Conservation (phyloP, 2,797 vertebrate genomes). For the Acipenser transmontanus region DNA sequence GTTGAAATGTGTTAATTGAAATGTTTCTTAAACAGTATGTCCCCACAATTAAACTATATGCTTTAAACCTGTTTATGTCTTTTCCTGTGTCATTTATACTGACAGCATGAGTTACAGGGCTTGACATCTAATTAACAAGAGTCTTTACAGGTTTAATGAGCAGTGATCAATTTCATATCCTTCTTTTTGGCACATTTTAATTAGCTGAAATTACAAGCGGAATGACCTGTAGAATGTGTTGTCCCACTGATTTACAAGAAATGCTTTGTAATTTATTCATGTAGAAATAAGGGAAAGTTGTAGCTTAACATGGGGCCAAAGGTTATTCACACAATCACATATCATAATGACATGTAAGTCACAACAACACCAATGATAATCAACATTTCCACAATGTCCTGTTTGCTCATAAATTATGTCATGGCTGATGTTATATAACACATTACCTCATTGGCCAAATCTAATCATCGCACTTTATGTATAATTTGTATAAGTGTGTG, state of each 20-base stretch:
- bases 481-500: no score
- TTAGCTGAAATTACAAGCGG: conserved; percentile 43
- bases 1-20: no score
- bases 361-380: not conserved
- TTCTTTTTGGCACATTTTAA: conserved; percentile 48
- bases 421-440: not conserved
- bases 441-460: not conserved
- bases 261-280: conserved; percentile 5
- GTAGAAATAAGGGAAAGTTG: not conserved
- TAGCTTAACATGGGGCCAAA: not conserved
- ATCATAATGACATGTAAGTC: not conserved
- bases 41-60: no score
- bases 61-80: no score
- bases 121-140: conserved; percentile 54
- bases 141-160: conserved; percentile 54
- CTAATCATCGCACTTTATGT: no score
- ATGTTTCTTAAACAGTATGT: no score
- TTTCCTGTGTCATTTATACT: conserved; percentile 26
- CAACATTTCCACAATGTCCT: not conserved
- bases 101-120: conserved; percentile 48
- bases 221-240: conserved; percentile 39
- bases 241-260: conserved; percentile 44
- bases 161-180: conserved; percentile 58
- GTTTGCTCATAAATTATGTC: not conserved
- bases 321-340: not conserved